These are phyloP conservation scores for Galeopsomyia nigrocyanea DNA, from an alignment of 2,888 invertebrate genomes.

Conservation along the genomic window DNA sequence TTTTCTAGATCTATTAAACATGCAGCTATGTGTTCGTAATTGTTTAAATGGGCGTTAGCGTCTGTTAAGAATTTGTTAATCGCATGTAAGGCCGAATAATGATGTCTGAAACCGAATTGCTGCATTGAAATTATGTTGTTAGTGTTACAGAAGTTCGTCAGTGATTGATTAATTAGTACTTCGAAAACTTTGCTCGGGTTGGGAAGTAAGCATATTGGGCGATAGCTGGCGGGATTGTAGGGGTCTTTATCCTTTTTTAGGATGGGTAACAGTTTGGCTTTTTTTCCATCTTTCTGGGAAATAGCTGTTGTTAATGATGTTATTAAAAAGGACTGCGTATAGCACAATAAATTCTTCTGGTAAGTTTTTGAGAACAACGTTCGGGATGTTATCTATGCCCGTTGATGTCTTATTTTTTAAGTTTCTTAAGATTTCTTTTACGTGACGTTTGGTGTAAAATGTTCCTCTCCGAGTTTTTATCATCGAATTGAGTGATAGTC, in stretches of 20 bases:
- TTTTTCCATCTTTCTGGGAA: constrained; percentile 54
- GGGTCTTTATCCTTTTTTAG: constrained; percentile 39
- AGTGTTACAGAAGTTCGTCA: constrained; percentile 6
- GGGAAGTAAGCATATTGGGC: constrained; percentile 51
- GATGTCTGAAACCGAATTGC: constrained; percentile 48
- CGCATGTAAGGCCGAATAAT: constrained; percentile 48
- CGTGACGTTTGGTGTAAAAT: not conserved
- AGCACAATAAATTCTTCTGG: not conserved
- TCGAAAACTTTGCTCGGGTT: constrained; percentile 52
- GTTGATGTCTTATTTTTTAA: constrained; percentile 2
- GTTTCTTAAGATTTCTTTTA: not conserved
- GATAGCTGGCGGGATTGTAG: constrained; percentile 43
- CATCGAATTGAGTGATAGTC: not conserved
- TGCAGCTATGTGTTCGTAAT: constrained; percentile 24
- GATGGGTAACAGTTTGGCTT: constrained; percentile 50
- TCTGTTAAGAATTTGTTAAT: constrained; percentile 36
- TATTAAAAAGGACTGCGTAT: constrained; percentile 47
- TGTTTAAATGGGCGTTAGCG: constrained; percentile 14
- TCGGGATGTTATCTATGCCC: constrained; percentile 4
- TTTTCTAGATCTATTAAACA: constrained; percentile 44
- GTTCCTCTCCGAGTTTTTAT: not conserved
- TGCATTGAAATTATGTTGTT: constrained; percentile 42
- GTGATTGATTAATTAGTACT: constrained; percentile 38
- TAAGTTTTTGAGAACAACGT: constrained; percentile 33
- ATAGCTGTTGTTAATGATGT: constrained; percentile 50